These are phyloP conservation scores for Myanophis thanlyinensis DNA, from an alignment of 2,113 vertebrate species.

Conservation along the genomic window DNA sequence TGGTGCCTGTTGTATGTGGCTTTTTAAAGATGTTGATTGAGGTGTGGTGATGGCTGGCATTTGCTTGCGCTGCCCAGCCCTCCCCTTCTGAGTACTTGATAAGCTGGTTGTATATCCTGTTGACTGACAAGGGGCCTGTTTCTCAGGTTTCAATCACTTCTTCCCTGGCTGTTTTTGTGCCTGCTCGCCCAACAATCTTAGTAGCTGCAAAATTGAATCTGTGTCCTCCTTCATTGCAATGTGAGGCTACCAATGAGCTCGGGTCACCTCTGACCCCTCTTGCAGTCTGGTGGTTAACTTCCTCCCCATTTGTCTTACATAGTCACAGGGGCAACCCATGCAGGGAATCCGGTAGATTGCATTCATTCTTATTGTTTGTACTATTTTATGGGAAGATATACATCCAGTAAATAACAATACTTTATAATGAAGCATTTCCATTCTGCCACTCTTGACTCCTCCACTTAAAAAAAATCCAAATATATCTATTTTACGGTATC, in stretches of 20 bases:
- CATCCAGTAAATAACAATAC: neutral
- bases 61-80: too few relatives aligned
- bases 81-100: too few relatives aligned
- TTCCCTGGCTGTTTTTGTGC: too few relatives aligned
- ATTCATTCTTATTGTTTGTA: neutral
- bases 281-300: neutral
- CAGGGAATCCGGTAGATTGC: neutral
- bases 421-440: neutral
- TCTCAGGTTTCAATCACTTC: too few relatives aligned
- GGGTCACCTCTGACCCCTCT: neutral
- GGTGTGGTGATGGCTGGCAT: too few relatives aligned
- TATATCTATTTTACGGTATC: neutral
- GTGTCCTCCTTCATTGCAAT: neutral
- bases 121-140: too few relatives aligned
- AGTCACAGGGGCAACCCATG: neutral
- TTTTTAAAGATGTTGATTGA: too few relatives aligned
- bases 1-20: too few relatives aligned
- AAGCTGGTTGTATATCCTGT: too few relatives aligned
- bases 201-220: too few relatives aligned
- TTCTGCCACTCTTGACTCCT: neutral
- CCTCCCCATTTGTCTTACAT: neutral
- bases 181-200: too few relatives aligned
- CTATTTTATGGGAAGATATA: neutral
- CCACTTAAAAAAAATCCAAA: neutral
- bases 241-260: neutral